Conservation (phyloP, 2,797 vertebrate species). For the Tadarida brasiliensis region DNA sequence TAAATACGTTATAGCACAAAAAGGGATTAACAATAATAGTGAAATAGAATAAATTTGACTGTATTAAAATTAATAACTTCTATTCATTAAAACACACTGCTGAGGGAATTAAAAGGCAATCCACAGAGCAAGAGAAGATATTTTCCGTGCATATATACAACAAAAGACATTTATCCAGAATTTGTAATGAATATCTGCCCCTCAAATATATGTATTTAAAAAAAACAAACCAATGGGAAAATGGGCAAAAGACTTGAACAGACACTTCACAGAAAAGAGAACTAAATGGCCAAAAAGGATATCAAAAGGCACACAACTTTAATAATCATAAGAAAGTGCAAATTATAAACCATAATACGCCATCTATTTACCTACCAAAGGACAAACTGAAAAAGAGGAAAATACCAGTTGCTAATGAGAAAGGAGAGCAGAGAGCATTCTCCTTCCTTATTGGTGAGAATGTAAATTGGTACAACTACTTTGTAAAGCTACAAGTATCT, state of each 20-base stretch:
- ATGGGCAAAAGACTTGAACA: neutral
- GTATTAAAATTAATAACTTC: neutral
- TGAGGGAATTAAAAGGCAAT: neutral
- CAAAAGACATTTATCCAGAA: neutral
- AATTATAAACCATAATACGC: neutral
- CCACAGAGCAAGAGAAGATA: neutral
- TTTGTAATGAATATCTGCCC: neutral
- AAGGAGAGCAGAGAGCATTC: accelerated
- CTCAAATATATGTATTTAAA: neutral
- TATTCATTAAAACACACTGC: neutral
- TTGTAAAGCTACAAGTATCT: neutral
- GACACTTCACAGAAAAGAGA: neutral
- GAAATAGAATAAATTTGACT: constrained; percentile 20
- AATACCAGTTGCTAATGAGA: neutral
- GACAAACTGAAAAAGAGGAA: neutral
- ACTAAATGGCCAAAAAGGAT: neutral
- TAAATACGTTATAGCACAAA: constrained; percentile 13
- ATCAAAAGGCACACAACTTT: neutral
- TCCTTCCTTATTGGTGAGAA: neutral
- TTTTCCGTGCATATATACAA: neutral
- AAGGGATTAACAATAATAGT: neutral
- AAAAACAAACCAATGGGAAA: neutral
- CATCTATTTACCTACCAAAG: neutral
- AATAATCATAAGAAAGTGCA: neutral
- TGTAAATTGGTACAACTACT: neutral